phyloP scores from a whole-genome alignment of 1,140 invertebrate genomes.

The Octopus bimaculoides region DNA sequence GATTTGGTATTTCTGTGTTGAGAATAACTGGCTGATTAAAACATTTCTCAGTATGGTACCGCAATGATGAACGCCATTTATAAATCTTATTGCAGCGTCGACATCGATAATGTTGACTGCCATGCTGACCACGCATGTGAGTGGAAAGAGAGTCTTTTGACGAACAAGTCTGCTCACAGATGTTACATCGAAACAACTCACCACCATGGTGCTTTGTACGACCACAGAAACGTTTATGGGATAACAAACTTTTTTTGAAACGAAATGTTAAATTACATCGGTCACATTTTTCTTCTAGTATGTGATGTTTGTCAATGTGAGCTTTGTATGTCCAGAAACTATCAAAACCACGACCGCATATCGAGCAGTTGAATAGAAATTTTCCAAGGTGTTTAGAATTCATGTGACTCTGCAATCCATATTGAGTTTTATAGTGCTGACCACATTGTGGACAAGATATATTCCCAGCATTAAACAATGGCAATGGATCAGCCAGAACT shows the following conservation, averaged over 20 bases:
- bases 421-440: background rate
- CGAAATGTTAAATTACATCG: slow-evolving; percentile 5
- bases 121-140: slow-evolving; percentile 2
- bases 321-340: background rate
- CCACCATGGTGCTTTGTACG: background rate
- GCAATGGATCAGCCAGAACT: too few species aligned
- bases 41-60: background rate
- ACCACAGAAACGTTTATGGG: background rate
- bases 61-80: background rate
- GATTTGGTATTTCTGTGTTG: background rate
- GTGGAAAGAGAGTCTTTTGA: background rate
- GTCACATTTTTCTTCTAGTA: background rate
- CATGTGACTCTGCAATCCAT: slow-evolving; percentile 1
- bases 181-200: background rate
- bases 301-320: background rate
- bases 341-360: background rate
- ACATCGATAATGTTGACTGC: slow-evolving; percentile 1
- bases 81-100: background rate
- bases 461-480: background rate
- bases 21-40: background rate
- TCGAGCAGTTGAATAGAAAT: background rate
- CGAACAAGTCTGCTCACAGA: background rate
- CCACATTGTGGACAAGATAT: background rate
- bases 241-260: background rate
- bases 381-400: background rate